These are phyloP conservation scores for Aleiodes testaceus DNA, from an alignment of 2,888 invertebrate genomes.

Conservation along the genomic window DNA sequence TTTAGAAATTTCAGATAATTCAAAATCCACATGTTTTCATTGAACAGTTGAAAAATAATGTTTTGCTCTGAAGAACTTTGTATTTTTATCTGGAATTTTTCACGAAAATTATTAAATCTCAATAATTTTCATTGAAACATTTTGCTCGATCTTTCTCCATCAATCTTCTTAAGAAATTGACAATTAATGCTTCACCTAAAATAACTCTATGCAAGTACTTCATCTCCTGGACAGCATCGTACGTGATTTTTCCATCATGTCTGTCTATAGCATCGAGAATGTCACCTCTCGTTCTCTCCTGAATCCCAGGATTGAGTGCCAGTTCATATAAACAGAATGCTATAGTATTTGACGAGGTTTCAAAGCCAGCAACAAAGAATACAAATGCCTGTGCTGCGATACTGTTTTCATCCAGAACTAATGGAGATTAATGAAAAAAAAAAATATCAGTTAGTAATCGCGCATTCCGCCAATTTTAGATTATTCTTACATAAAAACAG, in stretches of 20 bases:
- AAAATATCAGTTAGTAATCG: conserved; percentile 1
- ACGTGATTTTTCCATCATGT: conserved; percentile 62
- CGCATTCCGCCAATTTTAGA: no score
- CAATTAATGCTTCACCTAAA: conserved; percentile 57
- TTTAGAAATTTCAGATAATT: no score
- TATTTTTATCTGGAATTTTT: no score
- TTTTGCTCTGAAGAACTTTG: no score
- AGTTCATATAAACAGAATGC: conserved; percentile 69
- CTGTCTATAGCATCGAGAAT: conserved; percentile 61
- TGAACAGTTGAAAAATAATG: no score
- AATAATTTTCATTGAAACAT: no score
- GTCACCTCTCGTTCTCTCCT: conserved; percentile 63
- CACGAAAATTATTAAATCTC: conserved; percentile 48
- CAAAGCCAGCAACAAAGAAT: conserved; percentile 70
- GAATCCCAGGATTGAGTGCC: conserved; percentile 65
- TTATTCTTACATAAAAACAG: no score
- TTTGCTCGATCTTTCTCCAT: no score
- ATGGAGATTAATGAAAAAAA: conserved; percentile 40
- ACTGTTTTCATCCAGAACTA: conserved; percentile 64
- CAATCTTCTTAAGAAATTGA: background rate
- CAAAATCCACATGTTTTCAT: no score
- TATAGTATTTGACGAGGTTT: conserved; percentile 69
- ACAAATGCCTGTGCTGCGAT: conserved; percentile 70
- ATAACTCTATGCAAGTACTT: conserved; percentile 68
- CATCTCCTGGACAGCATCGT: conserved; percentile 69